phyloP scores from a whole-genome alignment of 2,113 vertebrate species.

The Cairina moschata region DNA sequence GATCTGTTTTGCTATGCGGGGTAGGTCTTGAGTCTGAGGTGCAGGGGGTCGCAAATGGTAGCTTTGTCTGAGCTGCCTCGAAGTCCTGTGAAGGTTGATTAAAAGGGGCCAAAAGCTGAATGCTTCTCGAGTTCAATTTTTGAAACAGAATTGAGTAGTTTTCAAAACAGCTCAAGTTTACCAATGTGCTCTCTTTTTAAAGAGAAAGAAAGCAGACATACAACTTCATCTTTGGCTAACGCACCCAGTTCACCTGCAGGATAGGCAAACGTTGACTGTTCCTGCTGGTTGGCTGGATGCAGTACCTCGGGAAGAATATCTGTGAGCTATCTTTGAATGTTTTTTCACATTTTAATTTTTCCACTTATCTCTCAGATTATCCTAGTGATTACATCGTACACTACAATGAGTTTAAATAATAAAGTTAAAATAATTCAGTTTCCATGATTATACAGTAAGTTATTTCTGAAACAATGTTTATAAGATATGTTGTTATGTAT shows the following conservation, averaged over 20 bases:
- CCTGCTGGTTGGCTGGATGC: background rate
- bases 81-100: background rate
- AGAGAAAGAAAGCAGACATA: background rate
- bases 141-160: background rate
- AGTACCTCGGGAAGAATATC: background rate
- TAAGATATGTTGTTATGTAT: background rate
- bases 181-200: too few species aligned
- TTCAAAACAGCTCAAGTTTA: background rate
- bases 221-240: background rate
- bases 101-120: background rate
- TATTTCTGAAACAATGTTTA: background rate
- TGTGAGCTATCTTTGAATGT: background rate
- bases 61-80: accelerated
- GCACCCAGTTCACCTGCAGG: background rate
- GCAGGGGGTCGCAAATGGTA: background rate
- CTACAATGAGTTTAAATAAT: background rate
- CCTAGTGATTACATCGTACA: background rate
- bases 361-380: background rate
- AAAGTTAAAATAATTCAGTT: background rate
- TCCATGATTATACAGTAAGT: background rate
- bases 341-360: background rate
- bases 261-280: background rate
- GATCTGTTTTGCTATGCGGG: background rate
- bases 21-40: background rate
- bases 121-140: background rate